A percentile compares a stretch with the other conserved stretches of the same genome.
Conservation (phyloP, 2,113 vertebrate genomes). For the Amphiprion ocellaris region DNA sequence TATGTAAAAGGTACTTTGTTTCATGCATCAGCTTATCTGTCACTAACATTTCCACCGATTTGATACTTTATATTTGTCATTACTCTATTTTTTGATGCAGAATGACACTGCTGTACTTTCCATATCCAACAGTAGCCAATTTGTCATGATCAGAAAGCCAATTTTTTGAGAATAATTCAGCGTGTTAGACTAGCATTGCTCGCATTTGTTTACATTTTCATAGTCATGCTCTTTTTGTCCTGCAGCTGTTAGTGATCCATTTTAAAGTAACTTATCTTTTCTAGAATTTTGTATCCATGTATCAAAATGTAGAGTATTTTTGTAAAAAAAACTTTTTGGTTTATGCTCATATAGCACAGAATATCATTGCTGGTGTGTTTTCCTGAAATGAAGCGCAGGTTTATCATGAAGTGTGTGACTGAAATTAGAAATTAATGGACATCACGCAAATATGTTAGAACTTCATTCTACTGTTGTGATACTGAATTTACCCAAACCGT, state of each 20-base stretch:
- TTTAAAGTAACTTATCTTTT: constrained; percentile 81
- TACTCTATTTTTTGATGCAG: constrained; percentile 45
- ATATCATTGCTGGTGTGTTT: constrained; percentile 73
- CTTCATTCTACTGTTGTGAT: constrained; percentile 39
- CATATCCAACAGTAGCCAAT: constrained; percentile 70
- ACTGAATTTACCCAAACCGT: constrained; percentile 50
- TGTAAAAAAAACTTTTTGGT: constrained; percentile 80
- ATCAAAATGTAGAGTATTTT: constrained; percentile 86
- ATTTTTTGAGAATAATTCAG: constrained; percentile 64
- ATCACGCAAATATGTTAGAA: constrained; percentile 45
- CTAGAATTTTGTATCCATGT: constrained; percentile 81
- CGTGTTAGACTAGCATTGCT: constrained; percentile 38
- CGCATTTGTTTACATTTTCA: constrained; percentile 81
- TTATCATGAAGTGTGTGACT: constrained; percentile 58
- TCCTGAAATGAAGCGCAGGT: constrained; percentile 64
- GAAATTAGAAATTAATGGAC: constrained; percentile 50
- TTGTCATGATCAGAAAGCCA: constrained; percentile 61
- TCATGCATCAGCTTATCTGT: constrained; percentile 48
- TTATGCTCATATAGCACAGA: constrained; percentile 80
- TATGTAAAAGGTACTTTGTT: constrained; percentile 66
- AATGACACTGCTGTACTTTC: constrained; percentile 60
- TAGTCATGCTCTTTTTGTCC: constrained; percentile 70
- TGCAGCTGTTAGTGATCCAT: constrained; percentile 75
- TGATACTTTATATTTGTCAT: constrained; percentile 53
- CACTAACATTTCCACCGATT: constrained; percentile 65